Base-by-base conservation (phyloP, 2,888 invertebrate species). In the Druceiella hillmani region DNA sequence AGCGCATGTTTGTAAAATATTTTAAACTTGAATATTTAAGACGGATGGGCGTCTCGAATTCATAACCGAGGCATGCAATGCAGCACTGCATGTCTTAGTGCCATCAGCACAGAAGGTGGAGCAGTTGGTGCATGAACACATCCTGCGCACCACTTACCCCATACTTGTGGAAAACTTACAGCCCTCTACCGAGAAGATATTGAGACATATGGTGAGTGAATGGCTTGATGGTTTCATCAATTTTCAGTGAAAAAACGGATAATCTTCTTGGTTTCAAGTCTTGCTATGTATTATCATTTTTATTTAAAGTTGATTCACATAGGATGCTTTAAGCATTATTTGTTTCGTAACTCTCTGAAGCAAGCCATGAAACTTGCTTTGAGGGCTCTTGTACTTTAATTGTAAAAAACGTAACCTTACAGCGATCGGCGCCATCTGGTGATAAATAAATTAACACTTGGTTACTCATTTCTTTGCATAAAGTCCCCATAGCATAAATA, bases 31-130 rank as follows among this genome's bases (percentile, higher is more conserved):
- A 22, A 22, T 22, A 22, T 7, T 22, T 7, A 22, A 72, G 72
- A 66, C 69, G 7, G 72, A 72, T 43, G 69, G 66, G 2, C 62
- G 71, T 1, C 54, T 72, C 1, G 67, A 70, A 46, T 72, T 70
- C 54, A 58, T 71, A 51, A 57, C 63, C 10, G 67, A 70, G 37
- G 63, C 66, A 0, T 50, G 71, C n/a, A 55, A 58, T 0, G 57
- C 61, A 2, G 67, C 69, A 0, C 51, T 72, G 2, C 59, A 57
- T 31, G 59, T 57, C 2, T 46, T 72, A 3, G 62, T 70, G 11
- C 62, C 69, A 2, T 62, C 62, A 40, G 54, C 58, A 5, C 56
- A 57, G 36, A 59, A 59, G 13, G 62, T 64, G 0, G 68, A 70
- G 42, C 68, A 70, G 45, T 45, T 70, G 12, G 54, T 70, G 9